Evolutionary conservation across 1,140 invertebrate genomes (phyloP), one percentile per base, ranked within the genome.

Genomic region (Dendrolimus kikuchii): DNA sequence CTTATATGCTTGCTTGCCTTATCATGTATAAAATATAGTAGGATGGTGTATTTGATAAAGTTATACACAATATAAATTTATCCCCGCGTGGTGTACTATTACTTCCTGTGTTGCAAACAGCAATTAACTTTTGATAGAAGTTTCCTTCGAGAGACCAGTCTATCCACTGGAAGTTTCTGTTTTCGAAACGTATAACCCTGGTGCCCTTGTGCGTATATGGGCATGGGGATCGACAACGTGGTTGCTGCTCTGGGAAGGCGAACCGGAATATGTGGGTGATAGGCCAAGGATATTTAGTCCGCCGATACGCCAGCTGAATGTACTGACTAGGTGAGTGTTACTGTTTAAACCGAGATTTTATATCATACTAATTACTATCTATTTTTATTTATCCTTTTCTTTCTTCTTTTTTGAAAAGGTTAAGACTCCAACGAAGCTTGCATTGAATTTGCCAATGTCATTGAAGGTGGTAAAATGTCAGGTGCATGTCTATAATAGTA

Each of bases 111-210:
- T 58, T 66, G 50, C 51, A 63, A 62, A 62, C 49, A 74, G 60
- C 36, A 51, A 51, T 54, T 71, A 23, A 70, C 49, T 60, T 74
- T 83, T 55, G 87, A 57, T 71, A 94, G 93, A 92, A 87, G 85
- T 93, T 38, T 90, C 90, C 57, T 97, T 95, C 86, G 90, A 93
- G 76, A 88, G 90, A 61, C 89, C 91, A 57, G 93, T 97, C 4
- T 92, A 93, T 74, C 95, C 95, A 6, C 81, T 91, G 7, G 90
- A 92, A 66, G 89, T 98, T 43, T 92, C 91, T 4, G 90, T 97
- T 54, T 97, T 93, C 85, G 96, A 98, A 85, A 96, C 94, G 4
- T 97, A 95, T 63, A 97, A 97, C 85, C 95, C 96, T 5, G 96
- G 96, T 38, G 93, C 95, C 38, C 89, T 97, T 7, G 91, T 97